These are phyloP conservation scores for Trissonchulus sp. DNA, from an alignment of 2,888 invertebrate genomes.

Conservation along the genomic window DNA sequence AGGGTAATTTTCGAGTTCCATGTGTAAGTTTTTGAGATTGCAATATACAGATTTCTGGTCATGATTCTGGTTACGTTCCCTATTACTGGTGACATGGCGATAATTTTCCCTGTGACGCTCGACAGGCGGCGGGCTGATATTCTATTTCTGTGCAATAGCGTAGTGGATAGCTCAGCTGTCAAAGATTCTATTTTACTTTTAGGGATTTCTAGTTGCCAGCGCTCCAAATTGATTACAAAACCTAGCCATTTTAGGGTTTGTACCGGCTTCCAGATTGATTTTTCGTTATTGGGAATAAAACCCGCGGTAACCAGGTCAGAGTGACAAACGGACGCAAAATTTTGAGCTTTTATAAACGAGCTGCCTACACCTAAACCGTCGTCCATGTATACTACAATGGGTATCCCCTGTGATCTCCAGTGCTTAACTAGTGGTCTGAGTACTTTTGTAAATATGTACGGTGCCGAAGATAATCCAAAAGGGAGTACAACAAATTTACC, in stretches of 20 bases:
- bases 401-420: background rate
- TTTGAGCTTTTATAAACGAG: background rate
- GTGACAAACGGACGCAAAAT: background rate
- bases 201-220: background rate
- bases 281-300: background rate
- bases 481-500: background rate
- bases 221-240: constrained; percentile 1
- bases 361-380: background rate
- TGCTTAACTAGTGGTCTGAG: background rate
- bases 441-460: background rate
- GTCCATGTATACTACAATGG: background rate
- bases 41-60: background rate
- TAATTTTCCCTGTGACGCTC: too few species aligned
- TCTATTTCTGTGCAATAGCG: too few species aligned
- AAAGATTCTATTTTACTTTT: too few species aligned
- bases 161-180: too few species aligned
- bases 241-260: background rate
- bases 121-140: too few species aligned
- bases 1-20: background rate
- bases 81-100: background rate
- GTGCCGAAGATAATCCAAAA: background rate
- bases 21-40: background rate
- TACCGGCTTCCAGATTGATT: background rate
- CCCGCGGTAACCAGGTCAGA: background rate
- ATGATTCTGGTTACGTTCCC: background rate